Conservation (phyloP, 2,797 vertebrate species). For the Pachyuromys duprasi region DNA sequence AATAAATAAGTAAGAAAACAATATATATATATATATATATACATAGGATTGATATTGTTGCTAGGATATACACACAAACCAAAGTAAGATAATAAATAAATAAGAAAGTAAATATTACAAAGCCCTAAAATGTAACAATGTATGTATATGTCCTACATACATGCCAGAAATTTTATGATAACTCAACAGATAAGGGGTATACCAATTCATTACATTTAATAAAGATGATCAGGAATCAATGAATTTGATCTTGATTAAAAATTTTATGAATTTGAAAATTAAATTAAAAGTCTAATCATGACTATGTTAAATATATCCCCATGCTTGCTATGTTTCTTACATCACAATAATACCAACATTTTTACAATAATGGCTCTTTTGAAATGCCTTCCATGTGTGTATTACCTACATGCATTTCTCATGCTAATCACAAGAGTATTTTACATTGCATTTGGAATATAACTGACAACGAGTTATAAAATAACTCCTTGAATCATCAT, state of each 20-base stretch:
- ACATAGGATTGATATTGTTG: not conserved
- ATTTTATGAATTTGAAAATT: not conserved
- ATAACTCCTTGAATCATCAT: conserved; percentile 39
- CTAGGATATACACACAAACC: not conserved
- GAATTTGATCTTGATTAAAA: not conserved
- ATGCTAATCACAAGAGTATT: conserved; percentile 57
- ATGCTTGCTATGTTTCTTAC: not conserved
- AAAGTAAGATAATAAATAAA: not conserved
- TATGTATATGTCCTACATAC: not conserved
- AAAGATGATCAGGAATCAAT: not conserved
- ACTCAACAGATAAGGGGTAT: not conserved
- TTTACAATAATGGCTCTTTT: not conserved
- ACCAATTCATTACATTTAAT: not conserved
- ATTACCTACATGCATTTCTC: not conserved
- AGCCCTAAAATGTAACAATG: not conserved
- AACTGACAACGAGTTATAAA: conserved; percentile 41
- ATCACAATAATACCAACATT: not conserved
- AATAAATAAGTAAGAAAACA: no score
- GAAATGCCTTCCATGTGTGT: not conserved
- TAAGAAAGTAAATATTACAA: not conserved
- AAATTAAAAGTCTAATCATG: not conserved
- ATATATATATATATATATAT: no score
- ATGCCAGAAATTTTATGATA: not conserved
- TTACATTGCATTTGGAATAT: conserved; percentile 46
- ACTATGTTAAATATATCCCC: not conserved